A percentile compares a stretch with the other conserved stretches of the same genome.
Evolutionary conservation across 23 tunicate species (phyloP).

Genomic region (Halocynthia aurantium): DNA sequence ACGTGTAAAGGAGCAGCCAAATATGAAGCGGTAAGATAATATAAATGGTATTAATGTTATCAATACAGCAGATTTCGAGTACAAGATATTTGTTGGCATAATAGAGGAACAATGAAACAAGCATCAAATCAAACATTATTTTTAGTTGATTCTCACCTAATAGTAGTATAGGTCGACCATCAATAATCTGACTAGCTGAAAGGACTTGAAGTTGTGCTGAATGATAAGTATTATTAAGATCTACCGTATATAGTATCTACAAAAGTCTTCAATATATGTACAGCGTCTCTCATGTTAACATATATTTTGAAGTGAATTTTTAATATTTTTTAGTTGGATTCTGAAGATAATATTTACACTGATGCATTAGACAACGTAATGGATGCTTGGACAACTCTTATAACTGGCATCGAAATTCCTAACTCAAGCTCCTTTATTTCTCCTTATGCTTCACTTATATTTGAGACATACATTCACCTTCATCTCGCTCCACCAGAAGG

Average conservation of each 20-base stretch:
- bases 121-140: background rate
- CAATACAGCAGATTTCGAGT: background rate
- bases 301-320: too few relatives aligned
- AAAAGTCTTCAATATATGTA: too few relatives aligned
- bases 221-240: too few relatives aligned
- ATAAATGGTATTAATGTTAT: background rate
- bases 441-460: conserved; percentile 28
- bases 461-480: conserved; percentile 41
- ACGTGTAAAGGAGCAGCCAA: conserved; percentile 29
- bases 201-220: too few relatives aligned
- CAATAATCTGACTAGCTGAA: too few relatives aligned
- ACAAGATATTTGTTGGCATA: too few relatives aligned
- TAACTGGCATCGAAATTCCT: conserved; percentile 16
- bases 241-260: too few relatives aligned
- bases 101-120: background rate
- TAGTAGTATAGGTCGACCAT: background rate
- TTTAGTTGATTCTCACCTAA: background rate
- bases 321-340: background rate
- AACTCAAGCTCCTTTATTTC: conserved; percentile 8
- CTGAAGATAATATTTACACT: conserved; percentile 49
- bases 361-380: conserved; percentile 61
- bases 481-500: conserved; percentile 68
- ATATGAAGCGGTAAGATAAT: conserved; percentile 12
- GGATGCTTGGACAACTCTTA: conserved; percentile 46
- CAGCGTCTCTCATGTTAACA: too few relatives aligned